Percentiles rank a stretch among this genome's conserved stretches.
phyloP scores from a whole-genome alignment of 2,113 vertebrate species.

The Silurus glanis region DNA sequence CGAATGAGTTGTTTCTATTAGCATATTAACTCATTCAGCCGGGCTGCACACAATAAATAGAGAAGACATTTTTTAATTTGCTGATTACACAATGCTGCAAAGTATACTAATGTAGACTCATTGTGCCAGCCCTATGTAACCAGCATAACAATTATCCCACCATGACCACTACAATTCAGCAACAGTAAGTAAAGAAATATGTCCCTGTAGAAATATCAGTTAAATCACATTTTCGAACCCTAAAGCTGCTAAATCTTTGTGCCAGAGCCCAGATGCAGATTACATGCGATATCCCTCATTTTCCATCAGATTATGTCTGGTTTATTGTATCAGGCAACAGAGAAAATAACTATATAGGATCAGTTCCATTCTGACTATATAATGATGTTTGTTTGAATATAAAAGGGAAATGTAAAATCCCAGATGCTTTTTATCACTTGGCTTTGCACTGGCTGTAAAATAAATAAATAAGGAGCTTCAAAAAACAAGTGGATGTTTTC shows the following conservation, averaged over 20 bases:
- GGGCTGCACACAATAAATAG: constrained; percentile 49
- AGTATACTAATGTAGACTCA: constrained; percentile 31
- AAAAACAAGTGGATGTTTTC: not conserved
- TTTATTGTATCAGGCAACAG: not conserved
- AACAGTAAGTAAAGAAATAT: constrained; percentile 1
- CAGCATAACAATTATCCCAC: constrained; percentile 26
- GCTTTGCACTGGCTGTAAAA: not conserved
- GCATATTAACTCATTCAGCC: constrained; percentile 52
- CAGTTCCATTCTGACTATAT: not conserved
- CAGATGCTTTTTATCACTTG: not conserved
- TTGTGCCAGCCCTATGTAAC: constrained; percentile 1
- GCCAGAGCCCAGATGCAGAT: not conserved
- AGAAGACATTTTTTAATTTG: constrained; percentile 49
- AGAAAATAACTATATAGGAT: not conserved
- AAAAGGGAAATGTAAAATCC: not conserved
- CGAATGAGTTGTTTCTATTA: constrained; percentile 51
- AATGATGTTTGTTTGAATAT: not conserved
- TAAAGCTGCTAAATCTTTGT: not conserved
- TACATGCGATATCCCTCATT: not conserved
- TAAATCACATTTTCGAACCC: not conserved
- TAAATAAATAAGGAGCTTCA: not conserved
- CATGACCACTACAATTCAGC: constrained; percentile 1
- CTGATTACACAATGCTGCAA: constrained; percentile 38
- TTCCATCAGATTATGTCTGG: not conserved
- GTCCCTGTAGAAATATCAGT: constrained; percentile 11